Percentiles rank a stretch among this genome's conserved stretches.
These are phyloP conservation scores for Baccha elongata DNA, from an alignment of 2,888 invertebrate genomes.

Conservation along the genomic window DNA sequence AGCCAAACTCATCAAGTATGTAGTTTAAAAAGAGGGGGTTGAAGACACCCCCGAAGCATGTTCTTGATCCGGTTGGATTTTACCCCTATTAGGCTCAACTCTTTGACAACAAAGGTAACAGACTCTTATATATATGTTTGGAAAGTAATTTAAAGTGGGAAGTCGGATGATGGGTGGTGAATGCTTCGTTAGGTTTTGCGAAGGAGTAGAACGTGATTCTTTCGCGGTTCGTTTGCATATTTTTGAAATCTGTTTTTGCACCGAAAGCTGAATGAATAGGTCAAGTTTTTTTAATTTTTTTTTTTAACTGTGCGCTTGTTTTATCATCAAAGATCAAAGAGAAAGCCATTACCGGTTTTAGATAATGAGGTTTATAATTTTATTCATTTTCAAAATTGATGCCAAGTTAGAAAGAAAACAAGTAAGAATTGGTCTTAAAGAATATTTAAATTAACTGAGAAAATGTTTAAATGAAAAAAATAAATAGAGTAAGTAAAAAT, in stretches of 20 bases:
- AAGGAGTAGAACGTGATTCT: constrained; percentile 49
- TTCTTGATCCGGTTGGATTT: constrained; percentile 46
- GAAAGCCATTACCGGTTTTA: background rate
- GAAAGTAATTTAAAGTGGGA: constrained; percentile 50
- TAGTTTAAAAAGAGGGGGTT: constrained; percentile 4
- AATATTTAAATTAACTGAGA: no score
- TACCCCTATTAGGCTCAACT: constrained; percentile 33
- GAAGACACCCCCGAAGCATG: constrained; percentile 22
- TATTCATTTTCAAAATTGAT: background rate
- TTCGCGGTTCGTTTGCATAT: constrained; percentile 58
- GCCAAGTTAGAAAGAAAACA: background rate
- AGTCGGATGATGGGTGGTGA: background rate
- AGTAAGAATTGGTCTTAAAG: no score
- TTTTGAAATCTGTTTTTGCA: constrained; percentile 42
- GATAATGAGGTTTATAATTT: constrained; percentile 1
- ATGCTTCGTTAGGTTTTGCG: constrained; percentile 41
- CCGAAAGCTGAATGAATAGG: constrained; percentile 50
- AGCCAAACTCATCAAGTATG: constrained; percentile 41
- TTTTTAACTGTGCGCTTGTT: constrained; percentile 27
- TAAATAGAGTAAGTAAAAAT: no score
- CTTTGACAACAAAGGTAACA: constrained; percentile 65
- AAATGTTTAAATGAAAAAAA: no score
- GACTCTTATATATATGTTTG: constrained; percentile 53
- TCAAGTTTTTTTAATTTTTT: constrained; percentile 56
- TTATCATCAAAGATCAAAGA: constrained; percentile 31